Base-by-base conservation (phyloP, 2,797 vertebrate genomes). In the Sebastolobus alascanus region DNA sequence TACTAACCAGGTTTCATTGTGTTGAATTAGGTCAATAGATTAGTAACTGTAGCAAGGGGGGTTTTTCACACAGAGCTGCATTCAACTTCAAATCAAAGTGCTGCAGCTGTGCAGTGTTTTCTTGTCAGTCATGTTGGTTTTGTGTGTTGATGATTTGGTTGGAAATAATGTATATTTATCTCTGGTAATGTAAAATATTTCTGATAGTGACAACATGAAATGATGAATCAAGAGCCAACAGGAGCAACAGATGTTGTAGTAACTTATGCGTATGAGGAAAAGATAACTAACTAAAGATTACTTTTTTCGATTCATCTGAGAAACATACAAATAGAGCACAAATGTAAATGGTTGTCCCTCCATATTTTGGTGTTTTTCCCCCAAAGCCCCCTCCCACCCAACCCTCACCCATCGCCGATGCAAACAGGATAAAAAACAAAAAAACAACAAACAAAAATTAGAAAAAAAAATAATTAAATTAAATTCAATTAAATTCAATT, bases 1-100 rank as follows among this genome's bases (percentile, higher is more conserved):
- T 8, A 25, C 52, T 55, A 84, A 84, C 35, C 27, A 77, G 78
- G 69, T 55, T 50, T 58, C 27, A 35, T 25, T 25, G 25, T 25
- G 25, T 25, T 25, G 25, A 66, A 71, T 73, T n/a, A 74, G 27
- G 29, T 29, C 22, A n/a, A 27, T 56, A 52, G 66, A 83, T 63
- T 35, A 56, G 43, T 63, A 40, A 31, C 35, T 10, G 27, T 9
- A 64, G 59, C 27, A 46, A 22, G 60, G 31, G 11, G 3, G 54
- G 27, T 14, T 29, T 70, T 65, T 12, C 56, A 27, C 43, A 27
- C 37, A 6, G 16, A n/a, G 38, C 33, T 59, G 56, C 31, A 25
- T 59, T 54, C 6, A 11, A 6, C 52, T 59, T 52, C 40, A 43
- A 43, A 25, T 25, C 25, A 25, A 43, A 43, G 40, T 43, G 40